These are phyloP conservation scores for Heliocidaris erythrogramma DNA, from an alignment of 35 echinoderm and acorn worm genomes.

Conservation along the genomic window DNA sequence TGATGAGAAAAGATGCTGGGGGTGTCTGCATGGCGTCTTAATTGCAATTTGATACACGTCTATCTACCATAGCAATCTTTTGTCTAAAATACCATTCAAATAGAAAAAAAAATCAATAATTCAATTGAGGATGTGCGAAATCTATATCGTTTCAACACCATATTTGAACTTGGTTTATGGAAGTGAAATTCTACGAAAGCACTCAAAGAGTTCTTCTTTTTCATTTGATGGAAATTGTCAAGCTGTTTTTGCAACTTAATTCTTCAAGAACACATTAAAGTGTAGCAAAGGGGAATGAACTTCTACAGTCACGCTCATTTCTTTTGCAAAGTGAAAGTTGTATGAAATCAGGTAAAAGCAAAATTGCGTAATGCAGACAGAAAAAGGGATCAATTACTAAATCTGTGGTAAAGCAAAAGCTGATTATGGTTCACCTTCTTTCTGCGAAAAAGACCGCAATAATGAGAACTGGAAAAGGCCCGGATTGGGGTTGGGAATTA, in stretches of 20 bases:
- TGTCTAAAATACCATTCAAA: neutral
- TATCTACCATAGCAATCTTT: neutral
- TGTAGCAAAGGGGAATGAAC: neutral
- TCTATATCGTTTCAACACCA: neutral
- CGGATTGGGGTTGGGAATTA: neutral
- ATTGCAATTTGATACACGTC: neutral
- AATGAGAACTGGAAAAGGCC: neutral
- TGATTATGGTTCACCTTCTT: neutral
- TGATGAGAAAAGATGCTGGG: neutral
- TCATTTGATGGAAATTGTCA: neutral
- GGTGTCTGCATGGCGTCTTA: neutral
- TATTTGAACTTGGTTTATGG: neutral
- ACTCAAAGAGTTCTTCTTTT: no score
- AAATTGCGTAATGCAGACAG: neutral
- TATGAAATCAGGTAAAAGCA: neutral
- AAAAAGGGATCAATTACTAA: neutral
- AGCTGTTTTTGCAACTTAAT: neutral
- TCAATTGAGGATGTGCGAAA: neutral
- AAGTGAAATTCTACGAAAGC: neutral
- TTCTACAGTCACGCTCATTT: neutral
- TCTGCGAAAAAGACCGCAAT: neutral
- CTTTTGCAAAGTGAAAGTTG: neutral
- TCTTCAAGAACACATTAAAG: neutral
- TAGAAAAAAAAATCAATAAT: neutral
- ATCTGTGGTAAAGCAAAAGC: neutral